Evolutionary conservation across 2,888 invertebrate genomes (phyloP).

Genomic region (Scelioninae gen. 1): DNA sequence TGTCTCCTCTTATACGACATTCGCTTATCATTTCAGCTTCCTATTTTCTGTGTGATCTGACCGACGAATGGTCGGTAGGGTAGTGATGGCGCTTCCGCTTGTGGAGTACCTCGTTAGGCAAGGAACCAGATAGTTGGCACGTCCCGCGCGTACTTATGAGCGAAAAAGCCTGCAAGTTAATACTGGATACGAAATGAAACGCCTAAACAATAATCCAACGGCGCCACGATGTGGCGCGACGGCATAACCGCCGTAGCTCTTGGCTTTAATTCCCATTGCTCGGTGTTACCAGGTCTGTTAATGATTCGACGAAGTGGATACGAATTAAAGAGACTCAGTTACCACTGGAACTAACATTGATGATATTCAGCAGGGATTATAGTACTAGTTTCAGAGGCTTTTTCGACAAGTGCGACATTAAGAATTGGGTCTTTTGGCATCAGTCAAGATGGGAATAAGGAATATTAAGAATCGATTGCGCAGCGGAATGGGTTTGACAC

Average conservation of each 20-base stretch:
- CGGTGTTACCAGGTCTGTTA: conserved; percentile 12
- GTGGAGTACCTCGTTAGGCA: conserved; percentile 76
- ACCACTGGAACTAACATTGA: background rate
- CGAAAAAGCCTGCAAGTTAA: conserved; percentile 59
- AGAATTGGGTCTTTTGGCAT: conserved; percentile 41
- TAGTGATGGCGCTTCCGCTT: conserved; percentile 72
- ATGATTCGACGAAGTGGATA: conserved; percentile 20
- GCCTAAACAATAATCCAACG: conserved; percentile 61
- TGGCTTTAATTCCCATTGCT: conserved; percentile 23
- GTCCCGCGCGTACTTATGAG: conserved; percentile 39
- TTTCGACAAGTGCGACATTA: background rate
- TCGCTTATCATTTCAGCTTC: conserved; percentile 63
- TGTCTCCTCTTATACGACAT: conserved; percentile 63
- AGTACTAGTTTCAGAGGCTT: conserved; percentile 4
- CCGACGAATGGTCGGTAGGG: conserved; percentile 45
- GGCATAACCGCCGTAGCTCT: conserved; percentile 42
- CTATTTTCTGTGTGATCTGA: conserved; percentile 58
- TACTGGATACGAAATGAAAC: conserved; percentile 77
- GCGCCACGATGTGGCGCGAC: conserved; percentile 60
- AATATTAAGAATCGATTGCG: background rate
- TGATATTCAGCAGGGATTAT: conserved; percentile 6
- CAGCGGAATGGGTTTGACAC: conserved; percentile 19
- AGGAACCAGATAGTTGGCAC: conserved; percentile 74
- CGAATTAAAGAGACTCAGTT: conserved; percentile 35
- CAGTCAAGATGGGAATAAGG: background rate